Base-by-base conservation (phyloP, 2,113 vertebrate genomes). In the Cyprinodon tularosa region DNA sequence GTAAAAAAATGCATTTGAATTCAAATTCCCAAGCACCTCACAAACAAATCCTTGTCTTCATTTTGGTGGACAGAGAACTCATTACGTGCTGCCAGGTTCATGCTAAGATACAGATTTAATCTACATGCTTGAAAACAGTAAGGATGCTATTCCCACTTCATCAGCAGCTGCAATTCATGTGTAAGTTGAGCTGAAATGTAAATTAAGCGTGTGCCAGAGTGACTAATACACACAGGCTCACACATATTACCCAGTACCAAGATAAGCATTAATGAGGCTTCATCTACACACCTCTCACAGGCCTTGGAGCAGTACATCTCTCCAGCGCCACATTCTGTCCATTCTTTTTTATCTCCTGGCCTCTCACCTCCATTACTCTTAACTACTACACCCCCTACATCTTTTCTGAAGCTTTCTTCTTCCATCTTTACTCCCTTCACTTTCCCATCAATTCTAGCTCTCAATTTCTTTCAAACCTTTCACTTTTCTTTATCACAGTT, bases 241-340 rank as follows among this genome's bases (percentile, higher is more conserved):
- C 53, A 50, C 66, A 61, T 59, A 78, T 77, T 84, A 84, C 69
- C 78, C 64, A 59, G 74, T 76, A 50, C 60, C 36, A 75, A 89
- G 90, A 93, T 93, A 93, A 91, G 89, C 80, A 68, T 77, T 93
- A 93, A 94, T 93, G 90, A 93, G 36, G 80, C 78, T 83, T 82
- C 68, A 71, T 86, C 79, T 69, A 60, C 86, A 87, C 89, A 87
- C 87, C 85, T 83, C 76, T 89, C 85, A 76, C 84, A 71, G 71
- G 82, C 84, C 82, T 73, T 77, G 76, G 83, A 84, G 80, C 83
- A 63, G 69, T 88, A 73, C 84, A 85, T 87, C 80, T 90, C 79
- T 90, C 78, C 76, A 74, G 79, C 88, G 57, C 80, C 88, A 90
- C 84, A 83, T 84, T 90, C 86, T 89, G 86, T 84, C 87, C 85